Evolutionary conservation across 2,888 invertebrate species (phyloP).

Genomic region (Tipula unca): DNA sequence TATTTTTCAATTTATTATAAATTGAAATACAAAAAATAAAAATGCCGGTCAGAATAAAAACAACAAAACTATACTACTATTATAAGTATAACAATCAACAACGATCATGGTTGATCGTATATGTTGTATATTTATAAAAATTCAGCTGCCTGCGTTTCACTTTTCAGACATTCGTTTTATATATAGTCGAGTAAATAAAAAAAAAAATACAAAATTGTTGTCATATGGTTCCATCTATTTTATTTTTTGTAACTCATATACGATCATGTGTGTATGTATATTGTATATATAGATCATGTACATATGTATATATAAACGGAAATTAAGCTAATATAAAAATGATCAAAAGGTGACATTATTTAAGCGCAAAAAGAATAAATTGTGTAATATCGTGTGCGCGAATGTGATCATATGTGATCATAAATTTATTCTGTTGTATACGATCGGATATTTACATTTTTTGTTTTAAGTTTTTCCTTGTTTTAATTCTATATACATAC

Average conservation of each 20-base stretch:
- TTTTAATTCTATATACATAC: neutral
- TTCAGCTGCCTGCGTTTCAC: constrained; percentile 3
- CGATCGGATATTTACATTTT: constrained; percentile 8
- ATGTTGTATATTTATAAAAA: neutral
- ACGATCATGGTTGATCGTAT: constrained; percentile 14
- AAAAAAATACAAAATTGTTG: neutral
- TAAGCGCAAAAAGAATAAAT: neutral
- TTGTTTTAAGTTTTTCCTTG: neutral
- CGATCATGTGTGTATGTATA: neutral
- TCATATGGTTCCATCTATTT: constrained; percentile 8
- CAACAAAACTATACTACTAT: neutral
- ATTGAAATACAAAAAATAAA: neutral
- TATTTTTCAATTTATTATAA: neutral
- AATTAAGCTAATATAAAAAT: neutral
- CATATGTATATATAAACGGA: neutral
- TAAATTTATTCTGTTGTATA: neutral
- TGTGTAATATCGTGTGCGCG: neutral
- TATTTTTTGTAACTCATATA: neutral
- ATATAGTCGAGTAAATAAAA: neutral
- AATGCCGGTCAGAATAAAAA: neutral
- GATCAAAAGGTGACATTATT: constrained; percentile 8
- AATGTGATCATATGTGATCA: neutral
- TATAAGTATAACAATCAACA: neutral
- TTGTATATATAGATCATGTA: neutral
- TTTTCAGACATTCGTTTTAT: neutral